phyloP scores from a whole-genome alignment of 2,113 vertebrate species.

The Apteryx mantelli region DNA sequence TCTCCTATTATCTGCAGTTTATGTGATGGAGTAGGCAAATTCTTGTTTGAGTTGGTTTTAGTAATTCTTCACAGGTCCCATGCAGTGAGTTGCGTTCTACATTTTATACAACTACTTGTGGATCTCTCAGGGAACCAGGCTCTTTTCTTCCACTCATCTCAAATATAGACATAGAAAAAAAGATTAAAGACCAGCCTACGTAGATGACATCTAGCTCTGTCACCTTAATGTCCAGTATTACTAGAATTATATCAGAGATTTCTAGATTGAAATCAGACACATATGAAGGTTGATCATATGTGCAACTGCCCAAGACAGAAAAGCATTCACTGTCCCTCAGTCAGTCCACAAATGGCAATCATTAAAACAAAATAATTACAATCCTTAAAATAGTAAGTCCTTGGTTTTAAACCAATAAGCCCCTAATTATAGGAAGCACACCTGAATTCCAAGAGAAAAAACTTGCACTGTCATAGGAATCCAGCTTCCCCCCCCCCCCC shows the following conservation, averaged over 20 bases:
- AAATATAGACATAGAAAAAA: not conserved
- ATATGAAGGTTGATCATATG: not conserved
- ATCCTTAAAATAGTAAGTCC: not conserved
- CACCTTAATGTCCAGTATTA: not conserved
- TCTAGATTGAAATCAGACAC: not conserved
- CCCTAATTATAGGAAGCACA: not conserved
- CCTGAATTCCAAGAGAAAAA: not conserved
- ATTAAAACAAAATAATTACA: conserved; percentile 46
- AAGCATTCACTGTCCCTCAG: conserved; percentile 9
- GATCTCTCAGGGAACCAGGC: not conserved
- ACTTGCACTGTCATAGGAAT: not conserved
- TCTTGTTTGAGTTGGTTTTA: not conserved
- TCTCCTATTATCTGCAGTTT: not conserved
- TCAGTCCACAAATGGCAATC: conserved; percentile 43
- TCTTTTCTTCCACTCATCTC: not conserved
- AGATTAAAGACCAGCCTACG: not conserved
- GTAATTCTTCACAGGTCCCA: not conserved
- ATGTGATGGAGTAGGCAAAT: not conserved
- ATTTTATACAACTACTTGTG: not conserved
- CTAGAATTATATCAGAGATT: not conserved
- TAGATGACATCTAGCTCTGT: not conserved
- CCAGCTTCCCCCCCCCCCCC: not conserved
- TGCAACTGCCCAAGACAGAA: not conserved
- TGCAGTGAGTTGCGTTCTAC: not conserved
- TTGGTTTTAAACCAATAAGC: not conserved